Conservation (phyloP, 1,140 invertebrate species). For the Zaprionus tsacasi region DNA sequence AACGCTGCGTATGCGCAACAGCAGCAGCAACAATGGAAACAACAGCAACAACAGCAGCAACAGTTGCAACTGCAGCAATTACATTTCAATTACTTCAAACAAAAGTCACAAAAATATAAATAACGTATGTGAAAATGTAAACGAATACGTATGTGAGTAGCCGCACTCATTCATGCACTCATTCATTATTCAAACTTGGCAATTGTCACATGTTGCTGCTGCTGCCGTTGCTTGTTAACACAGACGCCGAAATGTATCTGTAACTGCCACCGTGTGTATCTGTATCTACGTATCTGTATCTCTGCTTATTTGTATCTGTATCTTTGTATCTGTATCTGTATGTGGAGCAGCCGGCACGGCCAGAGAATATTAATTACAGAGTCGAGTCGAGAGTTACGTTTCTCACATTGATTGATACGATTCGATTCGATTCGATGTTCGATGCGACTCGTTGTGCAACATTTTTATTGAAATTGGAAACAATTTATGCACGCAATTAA, state of each 20-base stretch:
- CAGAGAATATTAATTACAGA: slow-evolving; percentile 76
- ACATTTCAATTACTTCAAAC: slow-evolving; percentile 73
- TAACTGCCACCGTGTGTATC: slow-evolving; percentile 14
- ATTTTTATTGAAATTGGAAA: slow-evolving; percentile 78
- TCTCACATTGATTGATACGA: slow-evolving; percentile 51
- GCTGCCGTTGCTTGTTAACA: slow-evolving; percentile 44
- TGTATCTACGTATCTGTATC: slow-evolving; percentile 9
- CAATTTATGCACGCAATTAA: slow-evolving; percentile 82
- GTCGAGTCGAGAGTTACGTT: slow-evolving; percentile 1
- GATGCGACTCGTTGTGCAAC: slow-evolving; percentile 58
- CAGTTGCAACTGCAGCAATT: slow-evolving; percentile 47
- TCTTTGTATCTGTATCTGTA: slow-evolving; percentile 30
- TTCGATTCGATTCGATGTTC: neutral
- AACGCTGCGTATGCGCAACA: slow-evolving; percentile 43
- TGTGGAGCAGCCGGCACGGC: slow-evolving; percentile 33
- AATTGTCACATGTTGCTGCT: slow-evolving; percentile 48
- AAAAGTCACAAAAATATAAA: slow-evolving; percentile 40
- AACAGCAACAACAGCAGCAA: neutral
- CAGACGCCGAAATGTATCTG: slow-evolving; percentile 43
- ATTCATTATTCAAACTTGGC: slow-evolving; percentile 76
- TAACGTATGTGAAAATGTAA: slow-evolving; percentile 19
- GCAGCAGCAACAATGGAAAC: slow-evolving; percentile 8
- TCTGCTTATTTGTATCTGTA: slow-evolving; percentile 15
- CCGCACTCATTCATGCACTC: slow-evolving; percentile 8
- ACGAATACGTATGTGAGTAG: slow-evolving; percentile 4